Evolutionary conservation across 2,888 invertebrate genomes (phyloP).

Genomic region (Chrysolina americana): DNA sequence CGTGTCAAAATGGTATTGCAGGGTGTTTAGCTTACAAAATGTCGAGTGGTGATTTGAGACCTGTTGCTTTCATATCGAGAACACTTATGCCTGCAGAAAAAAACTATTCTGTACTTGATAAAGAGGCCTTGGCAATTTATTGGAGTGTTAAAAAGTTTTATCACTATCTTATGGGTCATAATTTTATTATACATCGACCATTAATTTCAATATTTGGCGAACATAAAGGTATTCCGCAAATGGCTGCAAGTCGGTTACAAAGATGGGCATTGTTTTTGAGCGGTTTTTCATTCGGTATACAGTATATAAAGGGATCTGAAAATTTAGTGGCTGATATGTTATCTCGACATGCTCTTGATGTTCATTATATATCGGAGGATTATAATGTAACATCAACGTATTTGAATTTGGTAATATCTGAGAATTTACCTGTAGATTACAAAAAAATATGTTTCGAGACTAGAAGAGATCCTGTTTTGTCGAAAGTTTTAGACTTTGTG

Average conservation of each 20-base stretch:
- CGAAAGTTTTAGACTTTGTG: neutral
- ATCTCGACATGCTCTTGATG: neutral
- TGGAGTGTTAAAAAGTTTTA: conserved; percentile 33
- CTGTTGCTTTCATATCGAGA: conserved; percentile 34
- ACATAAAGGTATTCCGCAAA: conserved; percentile 33
- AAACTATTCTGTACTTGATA: conserved; percentile 28
- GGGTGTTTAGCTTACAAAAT: conserved; percentile 32
- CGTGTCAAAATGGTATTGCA: conserved; percentile 33
- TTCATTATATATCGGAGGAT: neutral
- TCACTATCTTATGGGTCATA: conserved; percentile 33
- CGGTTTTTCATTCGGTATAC: conserved; percentile 15
- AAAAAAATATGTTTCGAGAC: conserved; percentile 2
- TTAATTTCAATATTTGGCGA: conserved; percentile 37
- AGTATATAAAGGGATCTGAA: conserved; percentile 22
- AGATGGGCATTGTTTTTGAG: conserved; percentile 39
- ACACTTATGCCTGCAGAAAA: conserved; percentile 24
- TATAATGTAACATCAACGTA: neutral
- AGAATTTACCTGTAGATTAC: neutral
- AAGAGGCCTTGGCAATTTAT: conserved; percentile 38
- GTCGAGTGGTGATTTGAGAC: conserved; percentile 35
- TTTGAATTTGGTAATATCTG: conserved; percentile 8
- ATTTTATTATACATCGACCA: conserved; percentile 38
- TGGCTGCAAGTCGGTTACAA: conserved; percentile 35
- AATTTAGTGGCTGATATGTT: neutral
- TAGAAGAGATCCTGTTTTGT: neutral